Evolutionary conservation across 37 sponge, comb jelly and placozoan species (phyloP), one percentile per base, ranked within the genome.

Genomic region (Lycopodina hypogea): DNA sequence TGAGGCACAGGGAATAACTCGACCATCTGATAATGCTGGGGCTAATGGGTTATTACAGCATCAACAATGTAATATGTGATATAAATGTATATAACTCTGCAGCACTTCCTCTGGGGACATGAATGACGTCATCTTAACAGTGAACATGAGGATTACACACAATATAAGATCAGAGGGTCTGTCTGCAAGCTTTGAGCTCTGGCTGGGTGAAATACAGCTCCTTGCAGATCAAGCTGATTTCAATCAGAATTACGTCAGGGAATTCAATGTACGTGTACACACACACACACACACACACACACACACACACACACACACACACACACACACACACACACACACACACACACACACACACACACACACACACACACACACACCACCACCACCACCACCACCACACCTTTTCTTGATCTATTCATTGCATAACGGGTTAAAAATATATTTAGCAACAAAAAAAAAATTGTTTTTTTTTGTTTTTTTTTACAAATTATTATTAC

Each of bases 261-360:
- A 2, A 3, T 68, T 22, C 39, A 32, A 14, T 36, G 39, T 34
- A 37, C 8, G 48, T 45, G 4, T 45, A 12, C 48, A 79, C 70
- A 68, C 70, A 79, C 68, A 65, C 79, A 78, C 79, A 78, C 79
- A 78, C 79, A 78, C 68, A 78, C 79, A 78, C 79, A 78, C 79
- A 65, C 79, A 78, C 68, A 78, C 79, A 78, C 79, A 78, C 68
- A 65, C 68, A 78, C 69, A 65, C 69, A 67, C 79, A 65, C 79
- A 78, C 79, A 65, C 68, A 78, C 69, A 65, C 68, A 67, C 68
- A 78, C 68, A 78, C 79, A n/a, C n/a, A n/a, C n/a, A n/a, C n/a
- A n/a, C n/a, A n/a, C n/a, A n/a, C n/a, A n/a, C n/a, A n/a, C n/a
- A n/a, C n/a, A n/a, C n/a, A n/a, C n/a, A n/a, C n/a, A n/a, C n/a